Percentiles rank a stretch among this genome's conserved stretches.
phyloP scores from a whole-genome alignment of 2,113 vertebrate genomes.

The Maccullochella peelii region DNA sequence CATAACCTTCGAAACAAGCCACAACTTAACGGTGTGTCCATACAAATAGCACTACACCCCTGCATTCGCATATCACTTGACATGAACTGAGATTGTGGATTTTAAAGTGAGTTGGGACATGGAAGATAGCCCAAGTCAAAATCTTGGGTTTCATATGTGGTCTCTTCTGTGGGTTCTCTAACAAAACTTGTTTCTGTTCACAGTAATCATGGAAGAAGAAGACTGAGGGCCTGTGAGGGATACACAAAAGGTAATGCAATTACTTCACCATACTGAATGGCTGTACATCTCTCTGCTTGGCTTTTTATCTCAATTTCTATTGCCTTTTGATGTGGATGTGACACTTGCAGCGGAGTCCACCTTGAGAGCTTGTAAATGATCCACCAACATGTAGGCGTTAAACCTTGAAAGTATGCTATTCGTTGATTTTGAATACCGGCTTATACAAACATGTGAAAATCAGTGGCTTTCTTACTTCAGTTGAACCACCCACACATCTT shows the following conservation, averaged over 20 bases:
- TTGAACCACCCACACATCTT: constrained; percentile 25
- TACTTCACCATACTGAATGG: neutral
- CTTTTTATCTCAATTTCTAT: neutral
- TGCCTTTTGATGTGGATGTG: constrained; percentile 21
- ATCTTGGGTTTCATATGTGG: neutral
- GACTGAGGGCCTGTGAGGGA: neutral
- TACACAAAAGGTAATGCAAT: constrained; percentile 29
- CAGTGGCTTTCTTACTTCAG: neutral
- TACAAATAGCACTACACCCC: too few species aligned
- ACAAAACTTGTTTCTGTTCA: constrained; percentile 34
- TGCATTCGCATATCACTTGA: neutral
- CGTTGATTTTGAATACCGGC: constrained; percentile 36
- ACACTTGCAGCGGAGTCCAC: neutral
- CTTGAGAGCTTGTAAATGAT: neutral
- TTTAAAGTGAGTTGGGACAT: neutral
- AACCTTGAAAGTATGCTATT: constrained; percentile 11
- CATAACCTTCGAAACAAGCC: too few species aligned
- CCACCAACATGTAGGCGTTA: neutral
- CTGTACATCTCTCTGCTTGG: neutral
- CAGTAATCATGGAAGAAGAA: constrained; percentile 17
- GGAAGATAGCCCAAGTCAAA: neutral
- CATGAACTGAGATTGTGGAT: neutral
- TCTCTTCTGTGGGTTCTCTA: neutral
- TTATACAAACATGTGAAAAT: constrained; percentile 32
- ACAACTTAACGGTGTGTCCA: too few species aligned